Evolutionary conservation across 2,113 vertebrate genomes (phyloP), one percentile per base, ranked within the genome.

Genomic region (Falco punctatus): DNA sequence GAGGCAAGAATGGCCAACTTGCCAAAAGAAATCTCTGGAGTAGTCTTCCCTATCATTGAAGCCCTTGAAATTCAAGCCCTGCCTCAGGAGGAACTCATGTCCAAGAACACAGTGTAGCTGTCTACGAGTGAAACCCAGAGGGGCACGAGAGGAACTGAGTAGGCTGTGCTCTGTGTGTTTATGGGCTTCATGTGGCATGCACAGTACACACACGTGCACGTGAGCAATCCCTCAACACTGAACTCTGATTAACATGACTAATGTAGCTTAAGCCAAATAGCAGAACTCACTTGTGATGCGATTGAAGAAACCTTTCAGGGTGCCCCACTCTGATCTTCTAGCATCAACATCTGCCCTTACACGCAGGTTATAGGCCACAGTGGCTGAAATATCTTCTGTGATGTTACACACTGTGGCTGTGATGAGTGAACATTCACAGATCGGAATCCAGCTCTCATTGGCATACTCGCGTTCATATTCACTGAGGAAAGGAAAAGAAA

Each of bases 311-410:
- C 91, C 94, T 18, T 94, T 55, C 48, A 97, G 71, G 23, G 62
- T 96, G 84, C 89, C 95, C 98, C 98, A 98, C 13, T 19, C 65
- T 7, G 98, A 98, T 18, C 75, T 91, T 5, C 48, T 38, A 8
- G 78, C 55, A 5, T 96, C 97, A 4, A 30, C 2, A 0, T 67
- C 23, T 30, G 98, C 96, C 69, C 96, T 97, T 72, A 98, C 98
- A 0, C 96, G 94, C 48, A 98, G 95, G 40, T 17, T 96, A 67
- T 98, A 98, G 6, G 97, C 86, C 48, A 98, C 98, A 1, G 95
- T 80, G 90, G 97, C 97, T 1, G 97, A 97, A 90, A 98, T 96
- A 72, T 98, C 98, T 33, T 98, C 97, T 1, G 98, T 98, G 79
- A 98, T 11, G 30, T 98, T 96, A 46, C 98, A 98, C 35, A 88